These are phyloP conservation scores for Lathronympha strigana DNA, from an alignment of 2,888 invertebrate genomes.

Conservation along the genomic window DNA sequence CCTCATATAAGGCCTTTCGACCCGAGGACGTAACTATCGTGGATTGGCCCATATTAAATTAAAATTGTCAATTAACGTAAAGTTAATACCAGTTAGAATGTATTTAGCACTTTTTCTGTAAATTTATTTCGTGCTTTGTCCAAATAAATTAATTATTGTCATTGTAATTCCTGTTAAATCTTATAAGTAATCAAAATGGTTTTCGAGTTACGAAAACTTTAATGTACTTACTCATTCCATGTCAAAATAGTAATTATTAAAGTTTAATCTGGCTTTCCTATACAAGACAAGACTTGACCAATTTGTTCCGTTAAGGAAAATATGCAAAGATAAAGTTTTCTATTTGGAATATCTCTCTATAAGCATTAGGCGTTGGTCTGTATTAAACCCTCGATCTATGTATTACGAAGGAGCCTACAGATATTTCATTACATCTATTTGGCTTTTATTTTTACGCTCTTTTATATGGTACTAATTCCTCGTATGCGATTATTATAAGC, in stretches of 20 bases:
- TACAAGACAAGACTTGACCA: constrained; percentile 66
- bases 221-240: constrained; percentile 43
- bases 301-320: constrained; percentile 54
- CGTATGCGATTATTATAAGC: too few relatives aligned
- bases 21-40: background rate
- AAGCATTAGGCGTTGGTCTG: constrained; percentile 57
- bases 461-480: too few relatives aligned
- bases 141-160: constrained; percentile 30
- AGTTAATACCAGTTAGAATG: constrained; percentile 33
- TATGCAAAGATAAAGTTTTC: constrained; percentile 60
- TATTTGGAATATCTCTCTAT: constrained; percentile 80
- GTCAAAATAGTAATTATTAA: constrained; percentile 38
- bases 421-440: too few relatives aligned
- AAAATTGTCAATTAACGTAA: constrained; percentile 42
- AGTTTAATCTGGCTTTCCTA: constrained; percentile 44
- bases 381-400: constrained; percentile 8
- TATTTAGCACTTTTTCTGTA: constrained; percentile 35
- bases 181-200: constrained; percentile 37
- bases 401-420: too few relatives aligned
- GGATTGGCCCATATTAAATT: constrained; percentile 34
- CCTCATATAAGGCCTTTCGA: background rate
- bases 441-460: too few relatives aligned
- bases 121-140: constrained; percentile 32
- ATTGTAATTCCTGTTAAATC: constrained; percentile 31
- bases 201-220: constrained; percentile 39